phyloP scores from a whole-genome alignment of 2,888 invertebrate genomes.

The Oligia latruncula region DNA sequence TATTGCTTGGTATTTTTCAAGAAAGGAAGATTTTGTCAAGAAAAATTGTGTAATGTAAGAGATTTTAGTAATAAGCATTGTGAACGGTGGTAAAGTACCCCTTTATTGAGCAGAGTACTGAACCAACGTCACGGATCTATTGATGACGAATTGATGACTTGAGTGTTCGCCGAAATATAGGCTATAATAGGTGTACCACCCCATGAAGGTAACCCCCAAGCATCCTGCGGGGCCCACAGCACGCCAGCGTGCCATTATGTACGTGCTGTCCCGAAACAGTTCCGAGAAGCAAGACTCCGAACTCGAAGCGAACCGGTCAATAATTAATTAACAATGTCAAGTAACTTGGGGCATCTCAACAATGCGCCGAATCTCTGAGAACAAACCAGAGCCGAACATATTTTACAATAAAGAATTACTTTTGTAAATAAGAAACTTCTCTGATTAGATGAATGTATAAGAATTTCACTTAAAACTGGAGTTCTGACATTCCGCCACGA shows the following conservation, averaged over 20 bases:
- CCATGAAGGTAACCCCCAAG: not conserved
- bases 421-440: conserved; percentile 32
- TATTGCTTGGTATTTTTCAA: not conserved
- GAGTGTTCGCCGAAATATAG: conserved; percentile 3
- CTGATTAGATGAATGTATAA: conserved; percentile 33
- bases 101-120: not conserved
- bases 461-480: conserved; percentile 50
- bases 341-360: conserved; percentile 11
- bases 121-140: not conserved
- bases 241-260: not conserved
- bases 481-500: conserved; percentile 1
- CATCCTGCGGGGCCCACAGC: too few species aligned
- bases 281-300: not conserved
- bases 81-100: not conserved
- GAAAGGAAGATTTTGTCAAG: not conserved
- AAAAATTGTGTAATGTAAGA: not conserved
- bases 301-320: not conserved
- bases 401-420: conserved; percentile 35
- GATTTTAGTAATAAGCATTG: too few species aligned
- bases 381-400: conserved; percentile 24
- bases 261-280: not conserved
- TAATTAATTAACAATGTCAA: conserved; percentile 34
- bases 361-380: conserved; percentile 3
- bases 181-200: not conserved
- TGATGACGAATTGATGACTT: not conserved